Percentiles rank a stretch among this genome's conserved stretches.
Conservation (phyloP, 1,140 invertebrate genomes). For the Scaptodrosophila lebanonensis region DNA sequence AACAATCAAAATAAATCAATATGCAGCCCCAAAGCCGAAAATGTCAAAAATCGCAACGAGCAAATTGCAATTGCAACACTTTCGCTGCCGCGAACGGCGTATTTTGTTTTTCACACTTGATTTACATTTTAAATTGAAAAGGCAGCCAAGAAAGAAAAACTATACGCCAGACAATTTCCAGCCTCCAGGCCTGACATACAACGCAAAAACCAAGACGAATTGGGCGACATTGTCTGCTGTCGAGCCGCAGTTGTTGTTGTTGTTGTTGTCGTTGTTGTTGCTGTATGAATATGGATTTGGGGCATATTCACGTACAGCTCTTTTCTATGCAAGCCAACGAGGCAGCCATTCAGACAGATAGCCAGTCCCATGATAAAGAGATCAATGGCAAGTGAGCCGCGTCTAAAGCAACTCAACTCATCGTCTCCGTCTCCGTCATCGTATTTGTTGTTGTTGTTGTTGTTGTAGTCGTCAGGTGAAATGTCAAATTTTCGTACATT, state of each 20-base stretch:
- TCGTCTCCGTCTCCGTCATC: background rate
- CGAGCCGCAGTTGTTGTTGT: conserved; percentile 19
- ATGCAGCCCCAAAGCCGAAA: conserved; percentile 62
- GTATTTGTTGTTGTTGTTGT: background rate
- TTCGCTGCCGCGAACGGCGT: conserved; percentile 49
- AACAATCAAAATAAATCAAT: conserved; percentile 74
- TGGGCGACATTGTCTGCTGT: conserved; percentile 70
- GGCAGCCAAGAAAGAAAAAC: conserved; percentile 24
- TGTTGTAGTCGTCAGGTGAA: conserved; percentile 43
- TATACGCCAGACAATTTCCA: conserved; percentile 37
- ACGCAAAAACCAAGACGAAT: conserved; percentile 72
- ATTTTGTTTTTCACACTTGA: conserved; percentile 70
- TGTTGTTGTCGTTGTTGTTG: conserved; percentile 26
- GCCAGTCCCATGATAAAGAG: conserved; percentile 52
- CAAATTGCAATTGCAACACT: conserved; percentile 74
- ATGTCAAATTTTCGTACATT: conserved; percentile 54
- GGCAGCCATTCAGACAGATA: conserved; percentile 22
- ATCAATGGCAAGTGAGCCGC: conserved; percentile 55
- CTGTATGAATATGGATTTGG: conserved; percentile 48
- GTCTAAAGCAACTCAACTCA: background rate
- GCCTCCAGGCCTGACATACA: conserved; percentile 64
- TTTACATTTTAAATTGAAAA: conserved; percentile 75
- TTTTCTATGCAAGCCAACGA: too few species aligned
- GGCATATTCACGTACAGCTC: conserved; percentile 35
- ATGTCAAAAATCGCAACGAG: conserved; percentile 69